Conservation (phyloP, 1,140 invertebrate genomes). For the Homarus americanus region DNA sequence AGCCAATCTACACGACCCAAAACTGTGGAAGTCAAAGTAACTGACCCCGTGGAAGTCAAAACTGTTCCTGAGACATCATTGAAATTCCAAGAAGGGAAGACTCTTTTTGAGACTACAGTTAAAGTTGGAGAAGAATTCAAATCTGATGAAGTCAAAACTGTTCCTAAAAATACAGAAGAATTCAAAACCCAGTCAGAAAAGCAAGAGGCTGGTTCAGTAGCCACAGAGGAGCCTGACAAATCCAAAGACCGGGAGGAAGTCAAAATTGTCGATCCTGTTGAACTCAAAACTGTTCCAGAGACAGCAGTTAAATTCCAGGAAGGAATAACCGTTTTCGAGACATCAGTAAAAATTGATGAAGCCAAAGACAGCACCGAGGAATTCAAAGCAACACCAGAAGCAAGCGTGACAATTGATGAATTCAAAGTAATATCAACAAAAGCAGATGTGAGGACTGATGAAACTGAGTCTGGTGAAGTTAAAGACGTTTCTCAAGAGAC, state of each 20-base stretch:
- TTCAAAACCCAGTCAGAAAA: background rate
- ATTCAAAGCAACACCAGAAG: background rate
- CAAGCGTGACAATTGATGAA: no score
- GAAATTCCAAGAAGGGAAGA: conserved; percentile 33
- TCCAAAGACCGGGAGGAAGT: conserved; percentile 7
- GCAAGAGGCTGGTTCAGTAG: background rate
- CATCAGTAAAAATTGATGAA: conserved; percentile 31
- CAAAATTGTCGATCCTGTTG: no score
- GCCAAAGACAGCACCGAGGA: background rate
- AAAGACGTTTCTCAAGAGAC: background rate
- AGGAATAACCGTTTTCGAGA: conserved; percentile 27
- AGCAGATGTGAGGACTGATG: background rate
- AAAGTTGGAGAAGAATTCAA: conserved; percentile 31
- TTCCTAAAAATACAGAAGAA: background rate
- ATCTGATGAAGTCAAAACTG: background rate
- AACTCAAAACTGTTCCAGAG: conserved; percentile 9
- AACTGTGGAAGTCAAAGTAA: background rate
- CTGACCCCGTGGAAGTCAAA: conserved; percentile 29
- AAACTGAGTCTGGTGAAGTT: background rate
- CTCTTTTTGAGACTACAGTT: conserved; percentile 11
- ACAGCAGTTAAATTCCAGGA: conserved; percentile 29
- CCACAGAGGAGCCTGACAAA: background rate
- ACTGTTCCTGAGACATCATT: background rate
- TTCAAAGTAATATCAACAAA: background rate
- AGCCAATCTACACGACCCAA: no score